A percentile compares a stretch with the other conserved stretches of the same genome.
Conservation (phyloP, 2,888 invertebrate genomes). For the Oconnorella tubifera region DNA sequence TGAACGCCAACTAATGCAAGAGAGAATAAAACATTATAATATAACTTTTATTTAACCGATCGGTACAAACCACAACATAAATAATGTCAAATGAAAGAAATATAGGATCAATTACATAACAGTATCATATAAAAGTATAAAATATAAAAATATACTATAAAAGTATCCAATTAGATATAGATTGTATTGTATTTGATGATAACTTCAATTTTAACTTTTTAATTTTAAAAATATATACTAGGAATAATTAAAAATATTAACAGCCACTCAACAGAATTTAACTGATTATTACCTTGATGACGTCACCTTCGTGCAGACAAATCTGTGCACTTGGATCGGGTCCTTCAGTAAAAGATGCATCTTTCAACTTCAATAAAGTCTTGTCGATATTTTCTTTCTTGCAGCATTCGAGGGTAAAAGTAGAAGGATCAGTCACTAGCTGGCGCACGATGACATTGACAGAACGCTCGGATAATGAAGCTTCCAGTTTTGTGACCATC, state of each 20-base stretch:
- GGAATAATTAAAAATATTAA: no score
- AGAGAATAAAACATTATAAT: not conserved
- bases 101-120: no score
- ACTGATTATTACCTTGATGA: slow-evolving; percentile 3
- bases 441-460: slow-evolving; percentile 4
- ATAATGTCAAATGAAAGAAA: no score
- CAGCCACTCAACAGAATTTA: no score
- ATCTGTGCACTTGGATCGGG: not conserved
- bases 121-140: no score
- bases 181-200: no score
- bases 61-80: no score
- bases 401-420: slow-evolving; percentile 4
- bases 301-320: slow-evolving; percentile 13
- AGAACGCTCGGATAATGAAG: slow-evolving; percentile 4
- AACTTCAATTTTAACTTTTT: no score
- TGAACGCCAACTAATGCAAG: not conserved
- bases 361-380: not conserved
- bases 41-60: no score
- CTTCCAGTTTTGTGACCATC: slow-evolving; percentile 7
- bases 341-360: slow-evolving; percentile 1
- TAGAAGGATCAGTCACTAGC: not conserved
- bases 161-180: no score
- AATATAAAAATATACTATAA: no score
- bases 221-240: no score
- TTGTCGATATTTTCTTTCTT: not conserved